Percentiles rank a stretch among this genome's conserved stretches.
phyloP scores from a whole-genome alignment of 2,113 vertebrate genomes.

The Amphiprion percula region DNA sequence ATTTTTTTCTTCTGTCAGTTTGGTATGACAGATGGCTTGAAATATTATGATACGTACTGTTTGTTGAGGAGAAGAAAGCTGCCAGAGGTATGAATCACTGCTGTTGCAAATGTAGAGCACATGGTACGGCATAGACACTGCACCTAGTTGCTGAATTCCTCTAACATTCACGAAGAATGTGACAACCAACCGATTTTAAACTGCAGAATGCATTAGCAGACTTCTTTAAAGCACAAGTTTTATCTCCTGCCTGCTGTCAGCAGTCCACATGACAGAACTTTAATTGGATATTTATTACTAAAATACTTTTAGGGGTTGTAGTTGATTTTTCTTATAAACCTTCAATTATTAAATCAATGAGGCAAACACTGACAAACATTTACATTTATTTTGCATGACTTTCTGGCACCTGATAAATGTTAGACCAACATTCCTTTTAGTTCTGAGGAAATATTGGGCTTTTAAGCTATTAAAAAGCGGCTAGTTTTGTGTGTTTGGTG shows the following conservation, averaged over 20 bases:
- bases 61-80: slow-evolving; percentile 13
- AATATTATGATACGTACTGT: slow-evolving; percentile 33
- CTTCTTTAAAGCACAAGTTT: slow-evolving; percentile 7
- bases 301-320: background rate
- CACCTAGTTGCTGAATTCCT: slow-evolving; percentile 23
- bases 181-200: slow-evolving; percentile 15
- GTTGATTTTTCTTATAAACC: background rate
- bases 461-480: background rate
- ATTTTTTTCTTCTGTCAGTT: background rate
- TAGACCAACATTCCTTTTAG: too few relatives aligned
- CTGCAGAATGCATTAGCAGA: background rate
- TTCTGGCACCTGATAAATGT: too few relatives aligned
- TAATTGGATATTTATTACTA: background rate
- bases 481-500: background rate
- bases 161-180: slow-evolving; percentile 17
- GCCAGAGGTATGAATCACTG: slow-evolving; percentile 31
- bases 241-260: background rate
- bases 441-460: background rate
- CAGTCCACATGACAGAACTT: background rate
- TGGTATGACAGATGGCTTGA: slow-evolving; percentile 25
- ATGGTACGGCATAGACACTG: slow-evolving; percentile 6
- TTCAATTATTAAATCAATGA: too few relatives aligned
- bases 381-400: too few relatives aligned
- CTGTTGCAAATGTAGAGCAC: slow-evolving; percentile 24
- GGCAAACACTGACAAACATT: too few relatives aligned